Evolutionary conservation across 2,888 invertebrate genomes (phyloP).

Genomic region (Caenorhabditis uteleia): DNA sequence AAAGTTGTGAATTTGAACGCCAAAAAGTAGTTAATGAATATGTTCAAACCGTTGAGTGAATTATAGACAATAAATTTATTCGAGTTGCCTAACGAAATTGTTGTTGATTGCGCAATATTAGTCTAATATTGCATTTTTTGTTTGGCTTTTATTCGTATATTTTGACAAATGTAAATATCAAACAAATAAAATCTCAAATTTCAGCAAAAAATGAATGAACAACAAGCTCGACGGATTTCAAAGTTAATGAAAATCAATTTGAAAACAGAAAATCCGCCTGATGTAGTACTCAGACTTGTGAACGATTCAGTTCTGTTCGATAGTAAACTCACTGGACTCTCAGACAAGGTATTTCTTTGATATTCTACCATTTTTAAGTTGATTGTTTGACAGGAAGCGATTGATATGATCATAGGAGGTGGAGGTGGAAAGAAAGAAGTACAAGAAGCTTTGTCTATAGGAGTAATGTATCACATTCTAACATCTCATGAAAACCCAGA

Average conservation of each 20-base stretch:
- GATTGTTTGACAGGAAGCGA: constrained; percentile 27
- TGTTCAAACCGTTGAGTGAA: no score
- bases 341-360: constrained; percentile 32
- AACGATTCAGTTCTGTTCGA: constrained; percentile 24
- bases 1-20: no score
- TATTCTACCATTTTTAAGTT: not conserved
- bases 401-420: constrained; percentile 36
- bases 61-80: no score
- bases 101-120: no score
- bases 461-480: constrained; percentile 22
- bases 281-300: constrained; percentile 15
- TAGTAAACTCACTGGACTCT: constrained; percentile 15
- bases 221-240: constrained; percentile 9
- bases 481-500: constrained; percentile 22
- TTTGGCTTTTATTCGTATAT: no score
- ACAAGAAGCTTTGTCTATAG: constrained; percentile 13
- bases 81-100: no score
- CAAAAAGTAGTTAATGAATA: no score
- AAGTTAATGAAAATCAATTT: constrained; percentile 32
- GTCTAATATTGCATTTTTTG: no score
- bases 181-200: no score
- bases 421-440: constrained; percentile 29
- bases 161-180: no score
- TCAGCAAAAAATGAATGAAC: constrained; percentile 24
- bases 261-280: constrained; percentile 24